A percentile compares a stretch with the other conserved stretches of the same genome.
Evolutionary conservation across 53 echinoderm and acorn worm species (phyloP).

Genomic region (Henricia sp.): DNA sequence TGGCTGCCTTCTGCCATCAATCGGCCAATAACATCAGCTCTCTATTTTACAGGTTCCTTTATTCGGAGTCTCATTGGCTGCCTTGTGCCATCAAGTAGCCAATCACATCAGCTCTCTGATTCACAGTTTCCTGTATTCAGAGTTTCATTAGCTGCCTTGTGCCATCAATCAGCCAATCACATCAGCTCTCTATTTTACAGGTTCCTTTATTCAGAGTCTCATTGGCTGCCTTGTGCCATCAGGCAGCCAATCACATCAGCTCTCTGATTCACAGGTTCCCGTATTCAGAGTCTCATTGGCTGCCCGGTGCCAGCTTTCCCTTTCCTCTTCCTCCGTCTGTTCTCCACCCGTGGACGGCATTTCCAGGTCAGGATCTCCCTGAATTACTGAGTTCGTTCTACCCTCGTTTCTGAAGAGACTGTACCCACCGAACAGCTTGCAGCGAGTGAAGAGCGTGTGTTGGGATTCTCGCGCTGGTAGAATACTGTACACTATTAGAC

Average conservation of each 20-base stretch:
- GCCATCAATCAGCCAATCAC: constrained; percentile 51
- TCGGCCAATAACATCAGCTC: constrained; percentile 52
- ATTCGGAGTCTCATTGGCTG: constrained; percentile 44
- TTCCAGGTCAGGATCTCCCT: background rate
- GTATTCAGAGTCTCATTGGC: constrained; percentile 47
- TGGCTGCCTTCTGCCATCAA: constrained; percentile 56
- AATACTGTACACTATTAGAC: constrained; percentile 80
- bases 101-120: constrained; percentile 49
- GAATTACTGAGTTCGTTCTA: constrained; percentile 18
- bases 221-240: constrained; percentile 59
- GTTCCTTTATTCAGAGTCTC: constrained; percentile 45
- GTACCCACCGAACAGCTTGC: constrained; percentile 67
- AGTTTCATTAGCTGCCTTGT: constrained; percentile 47
- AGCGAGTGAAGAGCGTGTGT: constrained; percentile 17
- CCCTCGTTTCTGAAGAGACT: constrained; percentile 32
- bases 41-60: constrained; percentile 49
- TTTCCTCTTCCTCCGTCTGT: constrained; percentile 61
- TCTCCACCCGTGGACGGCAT: constrained; percentile 7
- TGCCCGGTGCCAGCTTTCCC: constrained; percentile 58
- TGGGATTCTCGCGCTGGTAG: constrained; percentile 64
- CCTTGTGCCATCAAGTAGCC: constrained; percentile 53
- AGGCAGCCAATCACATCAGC: constrained; percentile 43
- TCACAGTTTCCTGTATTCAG: constrained; percentile 59
- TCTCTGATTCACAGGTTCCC: constrained; percentile 50
- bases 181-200: constrained; percentile 50